Evolutionary conservation across 2,888 invertebrate species (phyloP).

Genomic region (Stenoptilia bipunctidactyla): DNA sequence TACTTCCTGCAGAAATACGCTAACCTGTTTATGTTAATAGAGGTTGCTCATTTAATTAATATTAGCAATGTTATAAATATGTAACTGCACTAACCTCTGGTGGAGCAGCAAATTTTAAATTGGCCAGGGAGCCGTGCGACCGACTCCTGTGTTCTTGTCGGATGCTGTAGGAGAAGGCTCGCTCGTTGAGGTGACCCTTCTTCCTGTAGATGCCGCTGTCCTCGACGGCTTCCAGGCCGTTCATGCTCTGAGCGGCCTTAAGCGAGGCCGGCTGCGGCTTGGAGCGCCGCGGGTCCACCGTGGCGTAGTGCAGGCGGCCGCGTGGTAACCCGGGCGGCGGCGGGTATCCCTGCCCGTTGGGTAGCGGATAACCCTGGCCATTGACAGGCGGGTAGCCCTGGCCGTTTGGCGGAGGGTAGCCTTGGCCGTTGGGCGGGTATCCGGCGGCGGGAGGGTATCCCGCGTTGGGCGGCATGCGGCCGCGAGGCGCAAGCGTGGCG

Average conservation of each 20-base stretch:
- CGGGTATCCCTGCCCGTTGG: too few species aligned
- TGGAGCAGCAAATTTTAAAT: constrained; percentile 89
- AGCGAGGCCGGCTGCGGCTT: constrained; percentile 75
- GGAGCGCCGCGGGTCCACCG: constrained; percentile 74
- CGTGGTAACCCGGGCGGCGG: too few species aligned
- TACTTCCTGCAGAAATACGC: too few species aligned
- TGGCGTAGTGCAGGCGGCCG: constrained; percentile 70
- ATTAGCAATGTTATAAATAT: too few species aligned
- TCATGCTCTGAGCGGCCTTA: constrained; percentile 77
- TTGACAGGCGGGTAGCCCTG: too few species aligned
- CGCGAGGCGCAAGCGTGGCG: constrained; percentile 68
- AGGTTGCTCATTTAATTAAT: too few species aligned
- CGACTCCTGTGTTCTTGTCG: constrained; percentile 93
- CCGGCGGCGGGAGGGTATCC: constrained; percentile 50
- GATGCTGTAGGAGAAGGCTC: constrained; percentile 94
- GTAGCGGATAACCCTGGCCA: too few species aligned
- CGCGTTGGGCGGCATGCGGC: constrained; percentile 72
- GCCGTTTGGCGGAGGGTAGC: constrained; percentile 73
- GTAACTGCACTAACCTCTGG: constrained; percentile 61
- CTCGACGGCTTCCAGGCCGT: constrained; percentile 75
- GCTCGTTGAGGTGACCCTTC: constrained; percentile 92
- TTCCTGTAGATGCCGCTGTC: constrained; percentile 85
- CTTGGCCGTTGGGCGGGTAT: constrained; percentile 75
- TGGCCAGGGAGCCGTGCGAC: constrained; percentile 92
- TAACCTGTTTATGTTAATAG: too few species aligned